Evolutionary conservation across 2,113 vertebrate genomes (phyloP), one percentile per base, ranked within the genome.

Genomic region (Empidonax alnorum): DNA sequence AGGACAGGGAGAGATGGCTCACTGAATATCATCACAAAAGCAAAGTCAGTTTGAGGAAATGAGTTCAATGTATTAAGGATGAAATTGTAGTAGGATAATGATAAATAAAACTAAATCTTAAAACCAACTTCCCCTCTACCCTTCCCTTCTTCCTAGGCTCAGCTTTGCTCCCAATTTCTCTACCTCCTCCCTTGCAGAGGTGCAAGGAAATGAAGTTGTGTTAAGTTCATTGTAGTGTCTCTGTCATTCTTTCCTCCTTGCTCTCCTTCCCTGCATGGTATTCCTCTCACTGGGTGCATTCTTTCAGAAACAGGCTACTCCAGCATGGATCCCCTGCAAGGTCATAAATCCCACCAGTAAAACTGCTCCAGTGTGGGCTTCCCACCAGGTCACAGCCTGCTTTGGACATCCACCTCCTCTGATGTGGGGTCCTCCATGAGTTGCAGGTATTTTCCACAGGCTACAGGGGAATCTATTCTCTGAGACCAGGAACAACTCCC

Each of bases 401-500:
- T 37, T 27, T 6, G 3, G 22, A 7, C 30, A 65, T 18, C 9
- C 5, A 49, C 31, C 14, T 46, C 21, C 22, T 52, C 35, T 6
- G 6, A 8, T 7, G 0, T 37, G 10, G 3, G 3, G 23, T 53
- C 10, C 4, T 73, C 27, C 42, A 12, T 1, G 3, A 27, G 27
- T 47, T 68, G 49, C 19, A 33, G 33, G 19, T 31, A 28, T 59
- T 68, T 35, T 25, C 9, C 18, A 30, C 0, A 0, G 37, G 20
- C 18, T 77, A 15, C 37, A 59, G 37, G 2, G 10, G 10, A 83
- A 55, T 37, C 17, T 59, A 8, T 1, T 59, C 23, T 61, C 12
- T 0, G 0, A 49, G 0, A 6, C 12, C 4, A 37, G 18, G 22
- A 61, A 9, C 35, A 59, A 3, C 11, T 68, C 10, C 12, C 9